Percentiles rank a stretch among this genome's conserved stretches.
Conservation (phyloP, 1,140 invertebrate species). For the Aphaenogaster rudis region DNA sequence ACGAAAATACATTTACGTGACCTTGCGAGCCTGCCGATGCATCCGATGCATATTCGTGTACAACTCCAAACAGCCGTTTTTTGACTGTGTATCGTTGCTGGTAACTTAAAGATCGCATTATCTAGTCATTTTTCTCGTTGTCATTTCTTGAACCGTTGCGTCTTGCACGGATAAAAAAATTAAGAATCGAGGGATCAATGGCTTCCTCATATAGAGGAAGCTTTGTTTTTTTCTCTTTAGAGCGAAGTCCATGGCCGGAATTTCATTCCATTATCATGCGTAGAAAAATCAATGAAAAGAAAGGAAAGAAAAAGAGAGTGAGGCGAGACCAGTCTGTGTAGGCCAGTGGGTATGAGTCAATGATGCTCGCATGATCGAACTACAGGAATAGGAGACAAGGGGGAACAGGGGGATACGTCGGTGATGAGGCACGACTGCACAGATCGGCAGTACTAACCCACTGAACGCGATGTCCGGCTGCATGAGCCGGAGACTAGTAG, state of each 20-base stretch:
- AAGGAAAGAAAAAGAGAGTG: conserved; percentile 53
- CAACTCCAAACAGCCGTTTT: background rate
- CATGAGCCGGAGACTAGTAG: conserved; percentile 32
- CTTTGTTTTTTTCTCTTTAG: background rate
- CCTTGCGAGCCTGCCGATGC: background rate
- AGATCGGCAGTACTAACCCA: conserved; percentile 75
- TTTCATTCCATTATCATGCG: background rate
- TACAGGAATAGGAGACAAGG: conserved; percentile 65
- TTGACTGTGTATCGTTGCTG: background rate
- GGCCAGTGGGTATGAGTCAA: conserved; percentile 64
- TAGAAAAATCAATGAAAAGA: background rate
- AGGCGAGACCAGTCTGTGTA: conserved; percentile 48
- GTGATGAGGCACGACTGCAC: conserved; percentile 41
- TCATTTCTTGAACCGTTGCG: background rate
- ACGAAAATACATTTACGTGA: background rate
- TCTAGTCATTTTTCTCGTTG: background rate
- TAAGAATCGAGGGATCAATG: conserved; percentile 15
- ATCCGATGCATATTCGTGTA: background rate
- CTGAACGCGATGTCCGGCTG: conserved; percentile 66
- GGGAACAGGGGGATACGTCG: background rate
- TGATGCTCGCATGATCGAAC: conserved; percentile 72
- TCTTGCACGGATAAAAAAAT: background rate
- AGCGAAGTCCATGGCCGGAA: background rate
- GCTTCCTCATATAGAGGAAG: too few relatives aligned
- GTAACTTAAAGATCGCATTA: background rate